phyloP scores from a whole-genome alignment of 1,140 invertebrate genomes.

The Diachasma alloeum region DNA sequence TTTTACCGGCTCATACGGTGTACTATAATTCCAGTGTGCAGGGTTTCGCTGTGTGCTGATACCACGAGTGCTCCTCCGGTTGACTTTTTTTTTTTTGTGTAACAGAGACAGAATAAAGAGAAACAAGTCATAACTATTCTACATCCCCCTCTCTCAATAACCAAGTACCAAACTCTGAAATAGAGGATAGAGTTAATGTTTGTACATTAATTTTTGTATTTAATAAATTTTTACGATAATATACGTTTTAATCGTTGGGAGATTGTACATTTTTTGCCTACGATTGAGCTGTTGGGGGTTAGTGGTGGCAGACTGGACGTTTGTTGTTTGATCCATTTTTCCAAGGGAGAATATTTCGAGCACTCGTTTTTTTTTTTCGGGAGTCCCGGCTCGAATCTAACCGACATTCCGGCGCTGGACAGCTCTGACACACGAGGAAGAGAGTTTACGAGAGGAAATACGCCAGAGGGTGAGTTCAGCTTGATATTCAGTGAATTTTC shows the following conservation, averaged over 20 bases:
- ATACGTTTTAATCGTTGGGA: background rate
- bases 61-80: slow-evolving; percentile 45
- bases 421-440: background rate
- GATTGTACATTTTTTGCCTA: background rate
- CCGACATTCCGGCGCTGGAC: background rate
- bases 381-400: background rate
- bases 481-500: background rate
- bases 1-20: slow-evolving; percentile 24
- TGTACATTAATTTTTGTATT: background rate
- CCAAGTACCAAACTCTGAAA: background rate
- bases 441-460: background rate
- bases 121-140: background rate
- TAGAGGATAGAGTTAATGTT: background rate
- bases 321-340: background rate
- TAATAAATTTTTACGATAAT: background rate
- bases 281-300: background rate
- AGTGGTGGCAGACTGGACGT: background rate
- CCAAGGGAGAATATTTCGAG: background rate
- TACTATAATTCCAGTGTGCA: slow-evolving; percentile 31
- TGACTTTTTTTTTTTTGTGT: background rate
- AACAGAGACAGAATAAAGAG: background rate
- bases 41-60: slow-evolving; percentile 50
- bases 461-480: background rate
- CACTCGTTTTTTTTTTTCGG: background rate
- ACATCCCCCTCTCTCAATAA: background rate